Base-by-base conservation (phyloP, 2,888 invertebrate species). In the Notocelia uddmanniana region DNA sequence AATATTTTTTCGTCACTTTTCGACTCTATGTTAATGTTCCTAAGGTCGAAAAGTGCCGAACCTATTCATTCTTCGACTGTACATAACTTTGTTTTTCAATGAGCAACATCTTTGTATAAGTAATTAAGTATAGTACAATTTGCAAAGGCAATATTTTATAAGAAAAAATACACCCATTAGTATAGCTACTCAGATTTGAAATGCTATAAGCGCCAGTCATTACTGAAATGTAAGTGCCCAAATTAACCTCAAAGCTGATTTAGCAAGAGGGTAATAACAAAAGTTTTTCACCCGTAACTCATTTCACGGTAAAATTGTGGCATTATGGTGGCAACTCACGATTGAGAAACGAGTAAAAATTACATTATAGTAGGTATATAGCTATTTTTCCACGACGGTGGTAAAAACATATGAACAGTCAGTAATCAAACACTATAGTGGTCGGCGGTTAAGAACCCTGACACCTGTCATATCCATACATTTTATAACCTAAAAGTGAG, bases 221-320 rank as follows among this genome's bases (percentile, higher is more conserved):
- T 67, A 72, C 31, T 48, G 67, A 67, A 31, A 66, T 54, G 54
- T 37, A 66, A 71, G 59, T 41, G 34, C 60, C 60, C 45, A 66
- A 60, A 60, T 71, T 67, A 60, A 67, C 60, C 45, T 45, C 67
- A 55, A 52, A 67, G 60, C 59, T 67, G 67, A 67, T 72, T 60
- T 48, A 60, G 23, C 71, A 60, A 48, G 67, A 45, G 26, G 45
- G 66, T 71, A 67, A 67, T 60, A 67, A 67, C 31, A 21, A 55
- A 72, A 60, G 54, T 72, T 72, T 72, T 55, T 55, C 60, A 55
- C 48, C 55, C 55, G 23, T 52, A 54, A 34, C 48, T 60, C 48
- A 50, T 67, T 67, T 62, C 55, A 62, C 37, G 66, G 67, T 18
- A 55, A 71, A 60, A 54, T 34, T 55, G 34, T 34, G 66, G 67